Conservation (phyloP, 2,113 vertebrate genomes). For the Mormyrus lacerda region DNA sequence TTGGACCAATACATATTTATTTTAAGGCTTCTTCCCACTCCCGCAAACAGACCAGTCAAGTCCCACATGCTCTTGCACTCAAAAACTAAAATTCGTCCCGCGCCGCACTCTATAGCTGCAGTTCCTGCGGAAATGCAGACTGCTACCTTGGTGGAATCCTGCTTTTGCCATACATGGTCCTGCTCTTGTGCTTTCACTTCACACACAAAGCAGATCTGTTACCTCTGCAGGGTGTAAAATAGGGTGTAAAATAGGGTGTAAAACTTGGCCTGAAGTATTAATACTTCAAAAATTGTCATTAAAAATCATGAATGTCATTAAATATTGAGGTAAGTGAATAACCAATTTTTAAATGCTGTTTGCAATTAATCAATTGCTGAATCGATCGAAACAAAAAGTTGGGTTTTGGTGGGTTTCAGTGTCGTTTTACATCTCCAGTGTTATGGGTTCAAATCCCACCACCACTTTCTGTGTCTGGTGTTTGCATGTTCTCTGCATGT, state of each 20-base stretch:
- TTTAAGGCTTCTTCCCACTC: neutral
- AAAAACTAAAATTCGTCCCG: neutral
- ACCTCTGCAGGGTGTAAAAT: neutral
- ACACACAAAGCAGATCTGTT: no score
- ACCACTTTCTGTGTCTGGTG: neutral
- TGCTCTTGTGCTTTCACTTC: neutral
- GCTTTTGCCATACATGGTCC: neutral
- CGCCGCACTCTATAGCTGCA: neutral
- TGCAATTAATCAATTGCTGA: neutral
- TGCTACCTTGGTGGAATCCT: neutral
- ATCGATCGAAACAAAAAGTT: neutral
- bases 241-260: neutral
- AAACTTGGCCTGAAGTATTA: neutral
- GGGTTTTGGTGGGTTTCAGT: neutral
- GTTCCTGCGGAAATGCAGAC: neutral
- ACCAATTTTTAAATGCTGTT: neutral
- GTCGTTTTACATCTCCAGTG: neutral
- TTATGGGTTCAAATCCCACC: neutral
- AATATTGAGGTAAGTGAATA: neutral
- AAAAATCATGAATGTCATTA: neutral
- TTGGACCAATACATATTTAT: neutral
- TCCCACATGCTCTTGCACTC: neutral
- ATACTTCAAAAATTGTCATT: neutral
- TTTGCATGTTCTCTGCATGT: neutral
- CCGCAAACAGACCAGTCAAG: neutral